phyloP scores from a whole-genome alignment of 2,888 invertebrate genomes.

The Aspidiotus rigidus region DNA sequence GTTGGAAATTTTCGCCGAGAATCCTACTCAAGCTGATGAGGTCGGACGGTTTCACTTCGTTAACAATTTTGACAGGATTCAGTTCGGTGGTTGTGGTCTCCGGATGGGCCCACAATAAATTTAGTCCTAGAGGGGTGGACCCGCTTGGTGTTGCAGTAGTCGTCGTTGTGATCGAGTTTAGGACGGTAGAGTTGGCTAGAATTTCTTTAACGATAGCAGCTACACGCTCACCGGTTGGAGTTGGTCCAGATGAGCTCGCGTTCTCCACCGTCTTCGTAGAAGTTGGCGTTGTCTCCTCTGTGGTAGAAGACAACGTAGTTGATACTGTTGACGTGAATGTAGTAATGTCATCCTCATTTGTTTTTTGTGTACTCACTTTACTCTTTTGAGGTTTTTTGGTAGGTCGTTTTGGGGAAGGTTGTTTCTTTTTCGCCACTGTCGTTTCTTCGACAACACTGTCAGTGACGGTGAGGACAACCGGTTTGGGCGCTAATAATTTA shows the following conservation, averaged over 20 bases:
- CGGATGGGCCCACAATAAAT: background rate
- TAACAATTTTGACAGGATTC: conserved; percentile 32
- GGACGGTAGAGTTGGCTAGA: background rate
- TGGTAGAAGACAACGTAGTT: background rate
- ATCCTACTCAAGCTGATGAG: conserved; percentile 25
- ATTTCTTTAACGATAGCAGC: background rate
- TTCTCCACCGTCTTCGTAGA: background rate
- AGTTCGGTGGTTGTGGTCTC: background rate
- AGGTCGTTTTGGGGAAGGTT: conserved; percentile 2
- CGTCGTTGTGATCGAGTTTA: background rate
- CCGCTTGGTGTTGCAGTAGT: background rate
- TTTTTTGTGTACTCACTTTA: conserved; percentile 10
- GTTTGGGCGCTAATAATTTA: conserved; percentile 17
- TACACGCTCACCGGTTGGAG: background rate
- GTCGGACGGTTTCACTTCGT: conserved; percentile 21
- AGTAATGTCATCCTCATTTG: background rate
- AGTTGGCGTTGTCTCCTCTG: background rate
- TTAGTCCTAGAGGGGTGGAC: background rate
- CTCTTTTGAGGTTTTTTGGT: conserved; percentile 22
- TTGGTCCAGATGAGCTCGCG: background rate
- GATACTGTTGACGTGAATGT: background rate
- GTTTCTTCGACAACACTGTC: conserved; percentile 12
- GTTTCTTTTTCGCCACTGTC: background rate
- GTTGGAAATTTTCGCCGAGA: conserved; percentile 16
- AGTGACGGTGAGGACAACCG: background rate